phyloP scores from a whole-genome alignment of 2,888 invertebrate species.

The Himalopsyche tibetana region DNA sequence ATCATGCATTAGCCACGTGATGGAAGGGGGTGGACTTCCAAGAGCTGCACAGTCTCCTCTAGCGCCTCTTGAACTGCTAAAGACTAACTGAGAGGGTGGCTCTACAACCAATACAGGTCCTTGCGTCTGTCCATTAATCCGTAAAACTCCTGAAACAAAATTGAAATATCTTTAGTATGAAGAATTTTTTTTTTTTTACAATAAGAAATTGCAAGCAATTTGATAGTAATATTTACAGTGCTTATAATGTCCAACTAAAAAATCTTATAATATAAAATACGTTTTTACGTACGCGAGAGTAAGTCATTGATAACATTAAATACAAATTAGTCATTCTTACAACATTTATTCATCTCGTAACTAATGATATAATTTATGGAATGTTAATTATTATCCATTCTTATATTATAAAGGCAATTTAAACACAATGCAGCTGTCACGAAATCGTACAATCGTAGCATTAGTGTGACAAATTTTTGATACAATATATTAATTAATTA shows the following conservation, averaged over 20 bases:
- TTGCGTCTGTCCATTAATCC: conserved; percentile 51
- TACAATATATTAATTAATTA: neutral
- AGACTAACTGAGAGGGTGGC: conserved; percentile 58
- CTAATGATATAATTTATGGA: neutral
- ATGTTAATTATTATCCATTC: neutral
- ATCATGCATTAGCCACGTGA: conserved; percentile 63
- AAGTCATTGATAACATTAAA: too few relatives aligned
- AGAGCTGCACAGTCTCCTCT: conserved; percentile 63
- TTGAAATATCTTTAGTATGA: too few relatives aligned
- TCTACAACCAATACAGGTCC: conserved; percentile 62
- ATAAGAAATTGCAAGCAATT: too few relatives aligned
- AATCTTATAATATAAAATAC: too few relatives aligned
- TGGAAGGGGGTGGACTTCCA: conserved; percentile 60
- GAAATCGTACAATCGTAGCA: neutral
- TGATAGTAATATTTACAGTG: too few relatives aligned
- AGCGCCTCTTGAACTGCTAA: conserved; percentile 62
- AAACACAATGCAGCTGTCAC: neutral
- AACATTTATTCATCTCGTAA: too few relatives aligned
- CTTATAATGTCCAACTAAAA: too few relatives aligned
- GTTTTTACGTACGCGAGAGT: too few relatives aligned
- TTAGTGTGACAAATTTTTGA: neutral
- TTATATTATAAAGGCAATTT: neutral
- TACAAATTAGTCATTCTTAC: too few relatives aligned
- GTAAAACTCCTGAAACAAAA: conserved; percentile 47
- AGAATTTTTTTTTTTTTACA: too few relatives aligned